phyloP scores from a whole-genome alignment of 1,140 invertebrate genomes.

The Danaus plexippus region DNA sequence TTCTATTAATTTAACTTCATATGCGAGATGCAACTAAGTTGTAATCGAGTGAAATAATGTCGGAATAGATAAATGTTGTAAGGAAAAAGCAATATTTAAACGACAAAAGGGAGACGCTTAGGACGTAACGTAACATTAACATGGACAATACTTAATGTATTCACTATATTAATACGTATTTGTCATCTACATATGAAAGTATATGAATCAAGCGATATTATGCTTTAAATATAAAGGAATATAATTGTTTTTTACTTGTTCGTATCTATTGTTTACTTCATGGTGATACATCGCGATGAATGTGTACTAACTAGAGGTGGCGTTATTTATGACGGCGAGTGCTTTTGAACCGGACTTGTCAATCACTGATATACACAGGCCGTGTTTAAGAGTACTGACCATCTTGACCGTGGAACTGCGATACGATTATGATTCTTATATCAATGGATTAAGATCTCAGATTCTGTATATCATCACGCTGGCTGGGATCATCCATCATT shows the following conservation, averaged over 20 bases:
- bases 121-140: too few species aligned
- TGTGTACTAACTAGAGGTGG: conserved; percentile 66
- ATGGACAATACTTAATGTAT: too few species aligned
- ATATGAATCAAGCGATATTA: too few species aligned
- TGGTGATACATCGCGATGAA: conserved; percentile 52
- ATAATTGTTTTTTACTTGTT: too few species aligned
- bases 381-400: conserved; percentile 22
- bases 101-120: too few species aligned
- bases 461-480: conserved; percentile 23
- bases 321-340: conserved; percentile 64
- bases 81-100: conserved; percentile 9
- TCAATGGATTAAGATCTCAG: conserved; percentile 2
- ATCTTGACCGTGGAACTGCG: conserved; percentile 20
- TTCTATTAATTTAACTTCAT: too few species aligned
- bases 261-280: too few species aligned
- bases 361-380: conserved; percentile 49
- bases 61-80: conserved; percentile 18
- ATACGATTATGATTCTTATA: conserved; percentile 28
- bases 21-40: conserved; percentile 12
- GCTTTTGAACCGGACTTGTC: conserved; percentile 64
- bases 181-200: too few species aligned
- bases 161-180: too few species aligned
- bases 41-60: conserved; percentile 12
- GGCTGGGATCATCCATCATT: conserved; percentile 61
- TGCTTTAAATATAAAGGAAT: too few species aligned